Conservation (phyloP, 2,888 invertebrate species). For the Eremobia ochroleuca region DNA sequence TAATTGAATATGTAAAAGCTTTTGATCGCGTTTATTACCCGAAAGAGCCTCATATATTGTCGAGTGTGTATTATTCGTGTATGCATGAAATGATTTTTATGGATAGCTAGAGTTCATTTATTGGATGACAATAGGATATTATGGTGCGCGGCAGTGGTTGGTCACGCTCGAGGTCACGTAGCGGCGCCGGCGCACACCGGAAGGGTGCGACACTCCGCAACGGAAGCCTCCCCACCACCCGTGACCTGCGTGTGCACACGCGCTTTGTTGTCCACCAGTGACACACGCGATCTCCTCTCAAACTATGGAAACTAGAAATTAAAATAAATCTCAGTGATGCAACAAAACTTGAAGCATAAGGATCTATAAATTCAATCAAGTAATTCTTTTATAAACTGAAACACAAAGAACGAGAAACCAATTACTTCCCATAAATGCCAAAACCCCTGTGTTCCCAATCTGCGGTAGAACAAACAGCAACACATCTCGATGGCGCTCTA, state of each 20-base stretch:
- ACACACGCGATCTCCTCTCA: constrained; percentile 78
- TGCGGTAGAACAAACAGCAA: constrained; percentile 63
- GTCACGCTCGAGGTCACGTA: constrained; percentile 82
- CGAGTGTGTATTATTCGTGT: constrained; percentile 44
- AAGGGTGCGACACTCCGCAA: constrained; percentile 88
- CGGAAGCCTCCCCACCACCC: constrained; percentile 86
- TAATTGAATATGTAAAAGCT: constrained; percentile 48
- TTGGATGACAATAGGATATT: constrained; percentile 84
- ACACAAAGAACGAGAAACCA: constrained; percentile 7
- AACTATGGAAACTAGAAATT: constrained; percentile 44
- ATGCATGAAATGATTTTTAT: constrained; percentile 75
- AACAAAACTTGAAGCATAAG: constrained; percentile 16
- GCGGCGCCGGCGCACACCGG: constrained; percentile 85
- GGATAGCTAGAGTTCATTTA: constrained; percentile 78
- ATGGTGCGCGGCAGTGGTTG: constrained; percentile 73
- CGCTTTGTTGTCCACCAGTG: constrained; percentile 79
- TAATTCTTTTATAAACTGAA: background rate
- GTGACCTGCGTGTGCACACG: constrained; percentile 83
- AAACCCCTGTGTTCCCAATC: constrained; percentile 37
- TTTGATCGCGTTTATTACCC: constrained; percentile 48
- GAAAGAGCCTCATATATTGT: constrained; percentile 50
- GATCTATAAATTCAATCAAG: background rate
- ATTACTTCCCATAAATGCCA: constrained; percentile 13
- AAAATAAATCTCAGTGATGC: constrained; percentile 24
- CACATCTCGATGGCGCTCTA: constrained; percentile 61